Percentiles rank a stretch among this genome's conserved stretches.
phyloP scores from a whole-genome alignment of 2,888 invertebrate genomes.

The Plebejus argus region DNA sequence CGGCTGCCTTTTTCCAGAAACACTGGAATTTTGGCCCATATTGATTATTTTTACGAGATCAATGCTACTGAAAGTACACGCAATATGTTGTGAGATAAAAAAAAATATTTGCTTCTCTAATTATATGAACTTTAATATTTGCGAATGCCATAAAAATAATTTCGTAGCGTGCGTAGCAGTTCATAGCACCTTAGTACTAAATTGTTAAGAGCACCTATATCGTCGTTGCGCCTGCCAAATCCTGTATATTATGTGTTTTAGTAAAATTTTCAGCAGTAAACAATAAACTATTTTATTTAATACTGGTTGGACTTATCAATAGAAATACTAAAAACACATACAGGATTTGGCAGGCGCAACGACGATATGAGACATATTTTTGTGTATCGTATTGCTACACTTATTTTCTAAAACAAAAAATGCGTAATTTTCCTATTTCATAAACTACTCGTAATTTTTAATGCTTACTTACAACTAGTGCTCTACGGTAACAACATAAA shows the following conservation, averaged over 20 bases:
- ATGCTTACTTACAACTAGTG: neutral
- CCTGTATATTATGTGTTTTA: too few species aligned
- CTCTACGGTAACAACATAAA: neutral
- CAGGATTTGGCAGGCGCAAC: too few species aligned
- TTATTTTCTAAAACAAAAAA: too few species aligned
- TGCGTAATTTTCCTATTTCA: neutral
- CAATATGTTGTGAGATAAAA: neutral
- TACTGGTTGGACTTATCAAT: too few species aligned
- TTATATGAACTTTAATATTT: neutral
- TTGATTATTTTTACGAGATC: constrained; percentile 1
- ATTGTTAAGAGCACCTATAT: neutral
- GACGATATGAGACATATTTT: too few species aligned
- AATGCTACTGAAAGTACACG: neutral
- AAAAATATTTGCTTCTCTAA: neutral
- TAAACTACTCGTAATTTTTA: neutral
- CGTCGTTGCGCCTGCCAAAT: too few species aligned
- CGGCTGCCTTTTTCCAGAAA: constrained; percentile 35
- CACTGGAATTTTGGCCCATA: constrained; percentile 2
- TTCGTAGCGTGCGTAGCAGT: neutral
- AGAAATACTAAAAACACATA: too few species aligned
- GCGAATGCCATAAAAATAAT: neutral
- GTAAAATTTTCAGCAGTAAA: too few species aligned
- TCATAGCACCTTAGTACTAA: neutral
- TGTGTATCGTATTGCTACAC: too few species aligned
- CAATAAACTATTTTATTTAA: too few species aligned